A percentile compares a stretch with the other conserved stretches of the same genome.
Conservation (phyloP, 2,113 vertebrate genomes). For the Mustela nigripes region DNA sequence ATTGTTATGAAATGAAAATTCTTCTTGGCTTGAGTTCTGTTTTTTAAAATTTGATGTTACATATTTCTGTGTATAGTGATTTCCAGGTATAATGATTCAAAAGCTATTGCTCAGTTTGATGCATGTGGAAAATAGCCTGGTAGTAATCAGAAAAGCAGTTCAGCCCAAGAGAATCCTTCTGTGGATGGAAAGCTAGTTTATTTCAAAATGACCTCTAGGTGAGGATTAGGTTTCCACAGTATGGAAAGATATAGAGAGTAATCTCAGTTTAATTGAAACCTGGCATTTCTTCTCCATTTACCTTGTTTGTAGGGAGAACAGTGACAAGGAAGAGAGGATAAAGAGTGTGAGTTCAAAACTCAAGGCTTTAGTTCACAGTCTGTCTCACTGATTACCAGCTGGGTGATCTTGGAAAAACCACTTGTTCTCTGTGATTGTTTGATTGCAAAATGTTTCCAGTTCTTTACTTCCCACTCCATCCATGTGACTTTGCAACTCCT, state of each 20-base stretch:
- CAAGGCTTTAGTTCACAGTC: neutral
- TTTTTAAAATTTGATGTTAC: neutral
- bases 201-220: neutral
- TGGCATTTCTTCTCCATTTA: neutral
- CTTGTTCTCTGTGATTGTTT: neutral
- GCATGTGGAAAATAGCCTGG: neutral
- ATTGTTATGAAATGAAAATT: conserved; percentile 6
- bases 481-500: neutral
- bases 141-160: neutral
- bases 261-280: neutral
- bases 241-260: neutral
- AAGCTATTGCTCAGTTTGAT: neutral
- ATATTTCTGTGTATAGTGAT: neutral
- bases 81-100: conserved; percentile 27
- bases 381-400: neutral
- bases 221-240: neutral
- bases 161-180: neutral
- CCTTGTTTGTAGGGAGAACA: neutral
- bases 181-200: neutral
- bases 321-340: neutral
- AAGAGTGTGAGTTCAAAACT: neutral
- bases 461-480: neutral
- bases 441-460: neutral
- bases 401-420: neutral
- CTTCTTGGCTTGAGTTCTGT: neutral